Evolutionary conservation across 2,888 invertebrate species (phyloP), one percentile per base, ranked within the genome.

Genomic region (Cyaniris semiargus): DNA sequence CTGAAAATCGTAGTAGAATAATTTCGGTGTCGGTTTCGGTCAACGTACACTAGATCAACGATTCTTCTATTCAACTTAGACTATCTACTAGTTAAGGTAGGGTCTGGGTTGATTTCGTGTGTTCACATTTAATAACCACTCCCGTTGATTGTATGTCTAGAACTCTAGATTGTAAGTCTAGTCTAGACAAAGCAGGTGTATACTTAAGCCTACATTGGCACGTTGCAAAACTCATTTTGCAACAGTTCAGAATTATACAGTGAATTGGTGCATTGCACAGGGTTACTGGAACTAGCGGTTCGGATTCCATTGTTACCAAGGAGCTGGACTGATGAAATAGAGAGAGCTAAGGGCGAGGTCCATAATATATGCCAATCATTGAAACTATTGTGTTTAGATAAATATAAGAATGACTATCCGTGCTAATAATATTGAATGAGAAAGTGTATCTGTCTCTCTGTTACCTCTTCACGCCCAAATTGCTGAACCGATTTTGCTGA

Each of bases 171-270:
- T 53, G 48, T 53, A 53, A 53, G 48, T 53, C 18, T 18, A 4
- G 48, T 53, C 27, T 84, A 87, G 87, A 91, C 90, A 91, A 91
- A 89, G 89, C 86, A 83, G 85, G 84, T 83, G 84, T 85, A 84
- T 90, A 90, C 91, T 91, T 87, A 88, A 89, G 92, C 88, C 88
- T 88, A 89, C 88, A 88, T 90, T 79, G 89, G 87, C 87, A 87
- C 87, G 86, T 90, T 89, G 90, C 92, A 89, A 90, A 87, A 87
- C 81, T 78, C 80, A 84, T 92, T 88, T 92, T 89, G 93, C 92
- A 94, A 94, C 83, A 86, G 87, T 89, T 92, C 84, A 90, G 92
- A 92, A 94, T 93, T 93, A 94, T 92, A 89, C 88, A 86, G 85
- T 86, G 89, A 93, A 93, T 89, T 93, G 86, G 93, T 94, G 93